Conservation (phyloP, 92 coral and sea anemone genomes). For the Hydrozoanthus gracilis region DNA sequence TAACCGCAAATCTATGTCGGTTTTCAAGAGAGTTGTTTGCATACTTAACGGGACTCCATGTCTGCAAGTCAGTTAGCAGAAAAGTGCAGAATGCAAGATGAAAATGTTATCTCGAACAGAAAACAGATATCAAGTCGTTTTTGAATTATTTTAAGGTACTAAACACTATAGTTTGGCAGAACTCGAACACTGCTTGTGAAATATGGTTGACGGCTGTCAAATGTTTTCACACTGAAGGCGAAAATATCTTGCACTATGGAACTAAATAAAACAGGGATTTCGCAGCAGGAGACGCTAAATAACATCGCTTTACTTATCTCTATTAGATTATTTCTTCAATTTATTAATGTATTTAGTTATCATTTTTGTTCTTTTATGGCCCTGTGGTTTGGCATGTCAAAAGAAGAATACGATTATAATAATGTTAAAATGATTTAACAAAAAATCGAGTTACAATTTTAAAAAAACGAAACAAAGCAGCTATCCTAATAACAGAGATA, state of each 20-base stretch:
- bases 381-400: too few species aligned
- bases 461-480: too few species aligned
- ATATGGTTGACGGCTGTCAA: neutral
- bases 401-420: too few species aligned
- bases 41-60: neutral
- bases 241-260: slow-evolving; percentile 6
- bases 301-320: neutral
- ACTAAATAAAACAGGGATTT: neutral
- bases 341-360: neutral
- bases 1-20: slow-evolving; percentile 12
- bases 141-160: slow-evolving; percentile 5
- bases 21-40: neutral
- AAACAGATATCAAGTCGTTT: neutral
- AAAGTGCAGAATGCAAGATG: slow-evolving; percentile 13
- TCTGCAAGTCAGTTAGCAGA: neutral
- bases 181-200: neutral
- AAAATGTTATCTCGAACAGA: slow-evolving; percentile 22
- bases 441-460: too few species aligned
- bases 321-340: neutral
- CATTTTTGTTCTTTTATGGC: neutral
- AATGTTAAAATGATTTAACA: too few species aligned
- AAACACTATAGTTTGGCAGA: neutral
- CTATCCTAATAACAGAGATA: too few species aligned
- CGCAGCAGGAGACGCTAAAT: neutral
- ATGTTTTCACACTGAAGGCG: neutral